phyloP scores from a whole-genome alignment of 2,888 invertebrate species.

The Molorchus minor region DNA sequence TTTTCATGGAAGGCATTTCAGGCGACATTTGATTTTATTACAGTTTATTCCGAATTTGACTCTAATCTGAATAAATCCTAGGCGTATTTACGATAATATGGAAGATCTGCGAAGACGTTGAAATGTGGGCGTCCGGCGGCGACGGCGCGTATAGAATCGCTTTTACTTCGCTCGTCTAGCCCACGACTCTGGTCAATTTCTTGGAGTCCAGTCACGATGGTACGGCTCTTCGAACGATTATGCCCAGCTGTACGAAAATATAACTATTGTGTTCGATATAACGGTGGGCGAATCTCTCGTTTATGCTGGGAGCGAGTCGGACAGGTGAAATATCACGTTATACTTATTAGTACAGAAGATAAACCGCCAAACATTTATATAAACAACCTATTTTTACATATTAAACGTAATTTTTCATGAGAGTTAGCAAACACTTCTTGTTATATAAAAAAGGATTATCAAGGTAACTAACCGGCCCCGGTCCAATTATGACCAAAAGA shows the following conservation, averaged over 20 bases:
- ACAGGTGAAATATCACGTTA: background rate
- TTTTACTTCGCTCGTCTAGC: background rate
- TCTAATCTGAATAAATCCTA: too few relatives aligned
- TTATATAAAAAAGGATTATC: too few relatives aligned
- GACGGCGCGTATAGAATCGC: conserved; percentile 14
- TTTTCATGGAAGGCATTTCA: too few relatives aligned
- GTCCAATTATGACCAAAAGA: conserved; percentile 38
- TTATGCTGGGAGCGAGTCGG: background rate
- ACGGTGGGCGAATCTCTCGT: conserved; percentile 6
- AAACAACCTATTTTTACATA: too few relatives aligned
- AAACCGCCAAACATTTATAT: too few relatives aligned
- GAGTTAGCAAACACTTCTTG: too few relatives aligned
- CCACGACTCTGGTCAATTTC: conserved; percentile 25
- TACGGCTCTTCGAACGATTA: conserved; percentile 26
- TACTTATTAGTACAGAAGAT: too few relatives aligned
- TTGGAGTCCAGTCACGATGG: conserved; percentile 14
- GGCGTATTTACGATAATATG: too few relatives aligned
- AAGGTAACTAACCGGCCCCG: conserved; percentile 39
- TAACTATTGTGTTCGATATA: conserved; percentile 3
- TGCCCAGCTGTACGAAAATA: conserved; percentile 5
- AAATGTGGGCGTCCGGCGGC: conserved; percentile 10
- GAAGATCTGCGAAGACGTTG: too few relatives aligned
- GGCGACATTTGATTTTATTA: too few relatives aligned
- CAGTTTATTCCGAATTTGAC: too few relatives aligned
- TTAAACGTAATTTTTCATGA: too few relatives aligned